These are phyloP conservation scores for Tauraco erythrolophus DNA, from an alignment of 2,113 vertebrate genomes.

Conservation along the genomic window DNA sequence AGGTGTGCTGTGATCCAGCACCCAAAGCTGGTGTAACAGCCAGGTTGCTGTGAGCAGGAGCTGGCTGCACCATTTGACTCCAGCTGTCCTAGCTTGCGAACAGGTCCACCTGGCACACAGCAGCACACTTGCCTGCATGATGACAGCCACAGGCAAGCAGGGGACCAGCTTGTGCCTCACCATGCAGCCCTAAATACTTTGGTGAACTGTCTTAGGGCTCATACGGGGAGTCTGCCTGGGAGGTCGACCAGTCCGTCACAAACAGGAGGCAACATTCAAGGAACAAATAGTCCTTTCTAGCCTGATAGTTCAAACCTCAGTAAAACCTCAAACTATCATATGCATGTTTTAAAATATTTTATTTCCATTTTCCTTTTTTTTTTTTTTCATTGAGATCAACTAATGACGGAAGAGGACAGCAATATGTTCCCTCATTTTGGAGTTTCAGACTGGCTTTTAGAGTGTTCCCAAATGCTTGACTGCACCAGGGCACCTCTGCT, in stretches of 20 bases:
- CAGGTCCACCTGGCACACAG: neutral
- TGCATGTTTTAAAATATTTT: neutral
- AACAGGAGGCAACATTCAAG: neutral
- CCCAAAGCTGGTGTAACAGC: neutral
- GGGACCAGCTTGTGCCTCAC: neutral
- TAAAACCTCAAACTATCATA: neutral
- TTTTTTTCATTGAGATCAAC: neutral
- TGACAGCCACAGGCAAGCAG: neutral
- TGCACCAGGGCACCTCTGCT: neutral
- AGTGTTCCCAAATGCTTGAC: neutral
- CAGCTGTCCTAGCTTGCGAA: neutral
- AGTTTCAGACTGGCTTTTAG: rapidly evolving
- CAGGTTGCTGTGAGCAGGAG: neutral
- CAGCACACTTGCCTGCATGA: neutral
- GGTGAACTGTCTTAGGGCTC: neutral
- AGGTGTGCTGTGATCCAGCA: neutral
- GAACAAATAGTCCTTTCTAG: neutral
- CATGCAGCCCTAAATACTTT: neutral
- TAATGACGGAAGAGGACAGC: neutral
- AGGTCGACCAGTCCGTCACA: neutral
- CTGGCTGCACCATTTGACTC: neutral
- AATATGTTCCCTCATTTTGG: neutral
- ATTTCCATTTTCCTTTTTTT: neutral
- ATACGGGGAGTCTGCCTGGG: neutral
- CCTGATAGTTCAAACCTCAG: neutral